These are phyloP conservation scores for Cephus runcator DNA, from an alignment of 2,888 invertebrate species.

Conservation along the genomic window DNA sequence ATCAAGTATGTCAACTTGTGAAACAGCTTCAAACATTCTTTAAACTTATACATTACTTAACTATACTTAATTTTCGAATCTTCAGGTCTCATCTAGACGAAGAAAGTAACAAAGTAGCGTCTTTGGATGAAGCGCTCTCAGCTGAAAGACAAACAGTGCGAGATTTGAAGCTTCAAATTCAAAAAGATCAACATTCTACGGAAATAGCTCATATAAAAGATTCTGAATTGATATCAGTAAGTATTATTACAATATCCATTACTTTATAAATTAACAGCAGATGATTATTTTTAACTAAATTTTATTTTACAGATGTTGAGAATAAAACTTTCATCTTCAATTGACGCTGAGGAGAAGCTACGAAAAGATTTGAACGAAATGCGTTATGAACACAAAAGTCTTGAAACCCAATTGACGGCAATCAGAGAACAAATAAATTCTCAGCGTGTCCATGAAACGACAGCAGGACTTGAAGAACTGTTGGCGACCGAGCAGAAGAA, in stretches of 20 bases:
- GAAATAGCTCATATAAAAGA: slow-evolving; percentile 47
- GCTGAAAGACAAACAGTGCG: slow-evolving; percentile 48
- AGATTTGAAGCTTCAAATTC: slow-evolving; percentile 48
- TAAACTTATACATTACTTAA: not conserved
- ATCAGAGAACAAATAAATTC: slow-evolving; percentile 42
- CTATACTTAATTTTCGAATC: slow-evolving; percentile 1
- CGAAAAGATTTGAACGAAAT: slow-evolving; percentile 71
- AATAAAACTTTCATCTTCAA: slow-evolving; percentile 70
- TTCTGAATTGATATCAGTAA: slow-evolving; percentile 48
- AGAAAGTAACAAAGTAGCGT: slow-evolving; percentile 46
- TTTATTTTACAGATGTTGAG: slow-evolving; percentile 34
- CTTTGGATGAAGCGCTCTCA: slow-evolving; percentile 51
- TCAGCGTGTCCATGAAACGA: slow-evolving; percentile 25
- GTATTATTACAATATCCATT: not conserved
- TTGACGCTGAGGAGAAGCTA: slow-evolving; percentile 74
- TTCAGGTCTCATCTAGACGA: slow-evolving; percentile 49
- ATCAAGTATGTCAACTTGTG: slow-evolving; percentile 38
- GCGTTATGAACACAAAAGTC: slow-evolving; percentile 66
- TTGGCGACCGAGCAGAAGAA: slow-evolving; percentile 43
- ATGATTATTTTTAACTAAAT: not conserved
- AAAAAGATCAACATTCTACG: slow-evolving; percentile 46
- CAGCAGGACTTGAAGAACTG: slow-evolving; percentile 34
- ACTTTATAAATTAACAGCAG: not conserved
- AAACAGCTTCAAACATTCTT: not conserved
- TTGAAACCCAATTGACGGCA: slow-evolving; percentile 61